Conservation (phyloP, 2,797 vertebrate species). For the Phrynocephalus guinanensis region DNA sequence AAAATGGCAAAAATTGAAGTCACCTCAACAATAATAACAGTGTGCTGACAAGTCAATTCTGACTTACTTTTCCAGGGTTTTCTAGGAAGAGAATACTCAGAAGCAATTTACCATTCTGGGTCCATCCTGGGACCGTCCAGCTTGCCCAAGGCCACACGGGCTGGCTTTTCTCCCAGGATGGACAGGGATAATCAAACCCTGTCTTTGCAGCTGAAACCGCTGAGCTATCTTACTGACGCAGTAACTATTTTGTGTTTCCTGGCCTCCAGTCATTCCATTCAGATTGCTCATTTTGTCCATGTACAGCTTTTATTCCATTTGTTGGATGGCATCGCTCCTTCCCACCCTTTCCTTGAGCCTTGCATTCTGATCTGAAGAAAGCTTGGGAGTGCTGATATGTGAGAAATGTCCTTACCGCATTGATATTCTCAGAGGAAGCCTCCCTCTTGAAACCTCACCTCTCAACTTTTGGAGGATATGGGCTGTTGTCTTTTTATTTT, state of each 20-base stretch:
- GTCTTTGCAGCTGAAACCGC: constrained; percentile 28
- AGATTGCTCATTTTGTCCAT: constrained; percentile 60
- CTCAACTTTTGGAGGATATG: constrained; percentile 32
- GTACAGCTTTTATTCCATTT: constrained; percentile 63
- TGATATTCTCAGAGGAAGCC: constrained; percentile 67
- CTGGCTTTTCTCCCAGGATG: too few relatives aligned
- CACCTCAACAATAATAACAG: too few relatives aligned
- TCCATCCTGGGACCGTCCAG: too few relatives aligned
- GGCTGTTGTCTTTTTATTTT: too few relatives aligned
- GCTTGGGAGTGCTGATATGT: constrained; percentile 70
- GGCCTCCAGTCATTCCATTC: constrained; percentile 63
- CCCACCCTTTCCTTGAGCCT: constrained; percentile 67
- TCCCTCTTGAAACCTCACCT: constrained; percentile 70
- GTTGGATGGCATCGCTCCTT: constrained; percentile 64
- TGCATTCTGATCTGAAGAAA: constrained; percentile 72
- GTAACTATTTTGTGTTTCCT: constrained; percentile 60
- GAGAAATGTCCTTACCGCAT: constrained; percentile 68
- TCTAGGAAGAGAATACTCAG: too few relatives aligned
- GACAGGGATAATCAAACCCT: too few relatives aligned
- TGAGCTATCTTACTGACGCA: constrained; percentile 44
- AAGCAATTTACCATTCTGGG: too few relatives aligned
- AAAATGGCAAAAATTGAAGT: too few relatives aligned
- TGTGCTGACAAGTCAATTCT: too few relatives aligned
- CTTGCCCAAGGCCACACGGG: too few relatives aligned
- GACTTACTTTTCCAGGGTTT: too few relatives aligned